A percentile compares a stretch with the other conserved stretches of the same genome.
Conservation (phyloP, 2,888 invertebrate genomes). For the Leptopterna dolabrata region DNA sequence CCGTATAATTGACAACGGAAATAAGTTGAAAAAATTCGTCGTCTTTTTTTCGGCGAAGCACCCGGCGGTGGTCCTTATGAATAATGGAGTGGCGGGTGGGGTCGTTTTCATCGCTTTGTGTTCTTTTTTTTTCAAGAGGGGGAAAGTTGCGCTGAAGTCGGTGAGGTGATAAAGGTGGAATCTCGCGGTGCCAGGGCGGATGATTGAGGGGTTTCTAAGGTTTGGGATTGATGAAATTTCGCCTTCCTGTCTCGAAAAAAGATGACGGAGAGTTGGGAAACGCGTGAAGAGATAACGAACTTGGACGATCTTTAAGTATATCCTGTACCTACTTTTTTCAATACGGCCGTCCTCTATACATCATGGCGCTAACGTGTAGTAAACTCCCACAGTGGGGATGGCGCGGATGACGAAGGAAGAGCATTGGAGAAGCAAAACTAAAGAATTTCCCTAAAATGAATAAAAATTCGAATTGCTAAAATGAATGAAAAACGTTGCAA, state of each 20-base stretch:
- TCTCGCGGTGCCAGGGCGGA: neutral
- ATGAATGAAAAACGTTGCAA: too few relatives aligned
- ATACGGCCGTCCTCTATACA: too few relatives aligned
- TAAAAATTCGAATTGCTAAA: too few relatives aligned
- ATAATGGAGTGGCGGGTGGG: neutral
- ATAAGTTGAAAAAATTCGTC: neutral
- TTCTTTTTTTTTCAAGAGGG: neutral
- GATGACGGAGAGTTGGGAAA: neutral
- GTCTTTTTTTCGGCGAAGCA: neutral
- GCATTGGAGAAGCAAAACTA: too few relatives aligned
- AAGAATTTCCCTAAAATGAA: too few relatives aligned
- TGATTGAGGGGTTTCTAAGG: neutral
- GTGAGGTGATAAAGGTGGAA: neutral
- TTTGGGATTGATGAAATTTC: neutral
- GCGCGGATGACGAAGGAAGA: too few relatives aligned
- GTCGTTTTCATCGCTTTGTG: neutral
- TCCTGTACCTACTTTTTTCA: too few relatives aligned
- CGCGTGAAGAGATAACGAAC: too few relatives aligned
- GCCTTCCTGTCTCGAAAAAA: neutral
- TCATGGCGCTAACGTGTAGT: too few relatives aligned
- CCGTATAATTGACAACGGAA: conserved; percentile 7
- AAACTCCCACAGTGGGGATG: too few relatives aligned
- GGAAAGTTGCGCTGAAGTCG: neutral
- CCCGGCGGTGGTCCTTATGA: neutral
- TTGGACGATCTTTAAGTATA: too few relatives aligned